Evolutionary conservation across 2,888 invertebrate genomes (phyloP).

Genomic region (Gymnoscelis rufifasciata): DNA sequence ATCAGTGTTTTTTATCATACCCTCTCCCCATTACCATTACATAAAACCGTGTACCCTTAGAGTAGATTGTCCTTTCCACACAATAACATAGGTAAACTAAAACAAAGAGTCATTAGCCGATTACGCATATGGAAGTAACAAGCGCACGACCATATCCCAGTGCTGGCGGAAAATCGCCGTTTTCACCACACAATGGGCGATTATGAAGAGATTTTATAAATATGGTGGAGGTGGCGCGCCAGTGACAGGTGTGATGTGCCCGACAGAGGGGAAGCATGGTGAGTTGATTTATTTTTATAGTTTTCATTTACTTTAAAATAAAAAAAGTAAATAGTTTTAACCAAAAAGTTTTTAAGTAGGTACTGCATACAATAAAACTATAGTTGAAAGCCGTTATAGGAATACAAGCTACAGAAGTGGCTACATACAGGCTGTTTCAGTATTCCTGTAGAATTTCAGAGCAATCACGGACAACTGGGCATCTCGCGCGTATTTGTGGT

Average conservation of each 20-base stretch:
- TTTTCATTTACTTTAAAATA: not conserved
- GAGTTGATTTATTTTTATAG: constrained; percentile 2
- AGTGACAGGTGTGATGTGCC: constrained; percentile 10
- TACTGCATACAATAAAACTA: no score
- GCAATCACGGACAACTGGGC: no score
- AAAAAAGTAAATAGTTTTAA: no score
- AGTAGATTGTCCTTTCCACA: not conserved
- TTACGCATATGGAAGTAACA: constrained; percentile 45
- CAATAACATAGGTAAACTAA: not conserved
- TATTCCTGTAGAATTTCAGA: no score
- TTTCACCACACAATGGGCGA: constrained; percentile 35
- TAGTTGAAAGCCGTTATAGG: no score
- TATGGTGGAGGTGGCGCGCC: constrained; percentile 13
- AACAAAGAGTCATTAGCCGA: constrained; percentile 22
- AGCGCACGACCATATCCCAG: constrained; percentile 30
- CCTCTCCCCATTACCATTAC: no score
- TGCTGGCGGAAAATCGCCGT: constrained; percentile 41
- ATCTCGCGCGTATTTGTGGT: no score
- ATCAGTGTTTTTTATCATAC: no score
- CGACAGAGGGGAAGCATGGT: constrained; percentile 16
- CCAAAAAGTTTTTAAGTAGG: no score
- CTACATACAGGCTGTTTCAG: no score
- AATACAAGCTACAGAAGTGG: no score
- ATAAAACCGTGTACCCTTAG: no score
- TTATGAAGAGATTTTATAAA: constrained; percentile 27